These are phyloP conservation scores for Drosophila cyrtoloma DNA, from an alignment of 2,888 invertebrate species.

Conservation along the genomic window DNA sequence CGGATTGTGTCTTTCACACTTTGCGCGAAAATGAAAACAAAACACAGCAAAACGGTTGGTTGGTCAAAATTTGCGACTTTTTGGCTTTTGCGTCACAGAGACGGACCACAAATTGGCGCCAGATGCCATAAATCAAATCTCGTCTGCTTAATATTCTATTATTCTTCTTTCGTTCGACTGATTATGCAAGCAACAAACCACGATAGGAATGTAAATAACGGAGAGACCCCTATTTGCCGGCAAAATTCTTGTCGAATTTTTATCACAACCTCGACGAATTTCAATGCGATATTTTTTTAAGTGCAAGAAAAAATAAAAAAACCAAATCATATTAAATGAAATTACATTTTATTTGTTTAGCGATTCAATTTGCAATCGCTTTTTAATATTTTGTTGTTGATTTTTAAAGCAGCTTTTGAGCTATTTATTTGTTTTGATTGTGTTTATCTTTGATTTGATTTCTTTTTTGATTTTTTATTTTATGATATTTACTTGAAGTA, in stretches of 20 bases:
- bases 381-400: constrained; percentile 1
- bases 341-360: constrained; percentile 29
- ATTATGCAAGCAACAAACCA: constrained; percentile 20
- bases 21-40: not conserved
- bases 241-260: not conserved
- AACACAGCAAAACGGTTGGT: not conserved
- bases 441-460: constrained; percentile 1
- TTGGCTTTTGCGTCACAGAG: constrained; percentile 29
- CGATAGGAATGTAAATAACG: not conserved
- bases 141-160: constrained; percentile 19
- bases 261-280: constrained; percentile 15
- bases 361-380: constrained; percentile 4
- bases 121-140: constrained; percentile 57
- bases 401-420: not conserved
- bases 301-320: not conserved
- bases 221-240: constrained; percentile 11
- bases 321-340: constrained; percentile 2
- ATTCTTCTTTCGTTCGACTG: not conserved
- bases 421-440: constrained; percentile 12
- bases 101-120: constrained; percentile 30
- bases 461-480: not conserved
- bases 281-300: constrained; percentile 20
- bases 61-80: constrained; percentile 5
- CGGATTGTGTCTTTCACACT: not conserved
- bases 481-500: not conserved